Percentiles rank a stretch among this genome's conserved stretches.
Evolutionary conservation across 1,140 invertebrate genomes (phyloP).

Genomic region (Coptotermes formosanus): DNA sequence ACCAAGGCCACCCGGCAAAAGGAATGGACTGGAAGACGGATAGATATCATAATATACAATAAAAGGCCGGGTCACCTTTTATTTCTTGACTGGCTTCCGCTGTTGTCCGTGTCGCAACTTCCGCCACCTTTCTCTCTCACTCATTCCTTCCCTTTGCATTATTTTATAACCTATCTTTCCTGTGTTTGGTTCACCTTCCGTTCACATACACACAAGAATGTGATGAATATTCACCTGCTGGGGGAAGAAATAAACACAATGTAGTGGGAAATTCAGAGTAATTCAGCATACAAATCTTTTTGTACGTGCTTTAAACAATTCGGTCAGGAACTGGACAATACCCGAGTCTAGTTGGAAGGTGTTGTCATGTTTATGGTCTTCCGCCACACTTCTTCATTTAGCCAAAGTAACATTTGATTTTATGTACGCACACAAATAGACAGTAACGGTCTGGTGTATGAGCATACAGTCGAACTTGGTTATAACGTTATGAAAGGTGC

Average conservation of each 20-base stretch:
- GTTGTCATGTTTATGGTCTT: neutral
- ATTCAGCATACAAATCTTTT: neutral
- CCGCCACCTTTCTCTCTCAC: neutral
- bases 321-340: neutral
- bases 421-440: no score
- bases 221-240: conserved; percentile 7
- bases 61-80: conserved; percentile 4
- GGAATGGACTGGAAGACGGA: neutral
- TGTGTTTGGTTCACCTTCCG: neutral
- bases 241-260: neutral
- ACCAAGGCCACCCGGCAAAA: no score
- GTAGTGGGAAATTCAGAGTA: neutral
- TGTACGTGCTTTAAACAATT: neutral
- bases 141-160: neutral
- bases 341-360: neutral
- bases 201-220: neutral
- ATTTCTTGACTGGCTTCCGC: neutral
- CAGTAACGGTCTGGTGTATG: no score
- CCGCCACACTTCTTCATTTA: neutral
- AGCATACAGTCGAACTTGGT: no score
- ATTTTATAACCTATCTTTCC: neutral
- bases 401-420: no score
- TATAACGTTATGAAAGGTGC: no score
- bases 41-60: neutral
- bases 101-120: neutral